A percentile compares a stretch with the other conserved stretches of the same genome.
These are phyloP conservation scores for Meda fulgida DNA, from an alignment of 2,797 vertebrate genomes.

Conservation along the genomic window DNA sequence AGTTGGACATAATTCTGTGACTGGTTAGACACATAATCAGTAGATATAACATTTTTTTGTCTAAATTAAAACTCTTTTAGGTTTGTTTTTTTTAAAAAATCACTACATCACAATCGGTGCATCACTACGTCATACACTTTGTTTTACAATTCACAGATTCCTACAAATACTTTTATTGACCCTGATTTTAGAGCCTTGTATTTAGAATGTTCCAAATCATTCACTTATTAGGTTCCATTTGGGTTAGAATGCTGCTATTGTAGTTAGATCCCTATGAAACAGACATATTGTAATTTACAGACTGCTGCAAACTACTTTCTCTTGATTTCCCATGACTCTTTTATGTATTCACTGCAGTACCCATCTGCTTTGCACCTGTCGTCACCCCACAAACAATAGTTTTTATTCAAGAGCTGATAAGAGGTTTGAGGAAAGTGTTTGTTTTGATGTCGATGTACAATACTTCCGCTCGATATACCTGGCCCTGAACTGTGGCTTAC, in stretches of 20 bases:
- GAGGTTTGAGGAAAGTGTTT: constrained; percentile 1
- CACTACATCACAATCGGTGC: not conserved
- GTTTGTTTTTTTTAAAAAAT: not conserved
- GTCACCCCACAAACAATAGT: not conserved
- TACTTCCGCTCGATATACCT: not conserved
- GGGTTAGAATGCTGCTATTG: not conserved
- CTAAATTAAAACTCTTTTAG: not conserved
- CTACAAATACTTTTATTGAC: not conserved
- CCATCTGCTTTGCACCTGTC: not conserved
- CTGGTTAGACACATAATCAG: too few relatives aligned
- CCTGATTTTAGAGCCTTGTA: not conserved
- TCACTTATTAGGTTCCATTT: not conserved
- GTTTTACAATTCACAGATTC: not conserved
- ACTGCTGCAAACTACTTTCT: not conserved
- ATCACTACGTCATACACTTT: not conserved
- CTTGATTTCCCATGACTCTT: not conserved
- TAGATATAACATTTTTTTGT: not conserved
- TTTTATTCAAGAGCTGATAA: constrained; percentile 15
- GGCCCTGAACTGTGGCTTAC: constrained; percentile 2
- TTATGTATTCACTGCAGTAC: constrained; percentile 15
- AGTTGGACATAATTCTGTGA: too few relatives aligned
- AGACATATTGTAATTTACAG: not conserved
- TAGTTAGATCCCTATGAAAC: not conserved
- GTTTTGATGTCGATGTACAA: not conserved
- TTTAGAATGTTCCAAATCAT: not conserved